Conservation (phyloP, 2,113 vertebrate species). For the Phylloscopus trochilus region DNA sequence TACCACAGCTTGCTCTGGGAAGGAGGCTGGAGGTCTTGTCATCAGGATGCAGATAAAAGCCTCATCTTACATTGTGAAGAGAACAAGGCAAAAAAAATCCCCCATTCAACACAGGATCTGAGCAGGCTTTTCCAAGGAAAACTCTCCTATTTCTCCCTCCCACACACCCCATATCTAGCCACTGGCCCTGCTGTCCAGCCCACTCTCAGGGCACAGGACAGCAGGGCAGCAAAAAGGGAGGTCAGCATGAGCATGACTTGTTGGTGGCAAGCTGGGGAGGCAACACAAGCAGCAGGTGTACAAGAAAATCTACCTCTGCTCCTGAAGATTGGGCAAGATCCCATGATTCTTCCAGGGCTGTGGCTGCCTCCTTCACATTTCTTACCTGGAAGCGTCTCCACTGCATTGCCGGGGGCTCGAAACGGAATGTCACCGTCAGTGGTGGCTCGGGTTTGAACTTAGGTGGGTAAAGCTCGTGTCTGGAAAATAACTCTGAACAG, state of each 20-base stretch:
- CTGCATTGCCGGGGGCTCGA: fast-evolving
- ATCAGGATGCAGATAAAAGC: no score
- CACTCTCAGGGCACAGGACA: neutral
- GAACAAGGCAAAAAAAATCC: no score
- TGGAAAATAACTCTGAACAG: no score
- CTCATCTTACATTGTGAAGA: no score
- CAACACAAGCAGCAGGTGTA: fast-evolving
- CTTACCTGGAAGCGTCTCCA: neutral
- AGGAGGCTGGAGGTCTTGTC: no score
- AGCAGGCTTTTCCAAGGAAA: no score
- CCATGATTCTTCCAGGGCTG: fast-evolving
- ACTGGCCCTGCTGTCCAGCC: neutral
- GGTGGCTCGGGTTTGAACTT: neutral
- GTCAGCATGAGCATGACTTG: fast-evolving
- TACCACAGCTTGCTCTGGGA: no score
- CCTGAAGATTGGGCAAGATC: neutral
- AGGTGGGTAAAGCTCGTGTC: neutral
- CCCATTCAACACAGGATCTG: no score
- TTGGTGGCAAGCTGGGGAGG: neutral
- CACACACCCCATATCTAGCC: fast-evolving
- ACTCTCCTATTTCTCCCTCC: no score
- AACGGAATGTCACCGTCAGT: no score
- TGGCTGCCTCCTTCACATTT: fast-evolving
- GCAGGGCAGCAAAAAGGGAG: neutral
- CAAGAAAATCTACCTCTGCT: neutral